Base-by-base conservation (phyloP, 1,140 invertebrate species). In the Megalopta genalis region DNA sequence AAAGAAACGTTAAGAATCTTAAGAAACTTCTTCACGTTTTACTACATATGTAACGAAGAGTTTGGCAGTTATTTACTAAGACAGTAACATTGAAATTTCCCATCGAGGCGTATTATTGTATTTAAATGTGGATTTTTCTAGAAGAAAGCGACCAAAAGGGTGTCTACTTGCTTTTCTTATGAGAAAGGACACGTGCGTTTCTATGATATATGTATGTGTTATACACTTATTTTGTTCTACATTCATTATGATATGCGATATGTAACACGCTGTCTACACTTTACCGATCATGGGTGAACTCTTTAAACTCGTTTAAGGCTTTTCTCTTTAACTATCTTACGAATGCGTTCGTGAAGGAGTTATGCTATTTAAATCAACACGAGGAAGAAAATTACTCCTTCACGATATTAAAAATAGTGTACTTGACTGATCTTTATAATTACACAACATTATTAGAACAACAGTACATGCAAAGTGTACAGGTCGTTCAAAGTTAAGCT, bases 171-270 rank as follows among this genome's bases (percentile, higher is more conserved):
- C 23, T 49, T 59, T 46, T 49, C 1, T 62, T 5, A 37, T 16
- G 54, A 37, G n/a, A 49, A 5, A 3, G 14, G n/a, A 49, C 16
- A 42, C n/a, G 27, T 25, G 5, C 23, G 18, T 18, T 25, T 64
- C 62, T 16, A 42, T 32, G 49, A 64, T 72, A 64, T 46, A 12
- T 46, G 42, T 46, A 1, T 46, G 42, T 12, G 42, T 46, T 60
- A 27, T 62, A 80, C 49, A 23, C n/a, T 27, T 64, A 18, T 37
- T 4, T 39, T 27, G 64, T 59, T 75, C 25, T 66, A 77, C 21
- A 42, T 62, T 78, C 39, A 64, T 49, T 64, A 16, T 70, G 75
- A 77, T 71, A 77, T 77, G 59, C 67, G 23, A 70, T 70, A 63
- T 63, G 67, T 69, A 63, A 63, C 23, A 71, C 23, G 59, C 23